phyloP scores from a whole-genome alignment of 2,888 invertebrate genomes.

The Homarus gammarus region DNA sequence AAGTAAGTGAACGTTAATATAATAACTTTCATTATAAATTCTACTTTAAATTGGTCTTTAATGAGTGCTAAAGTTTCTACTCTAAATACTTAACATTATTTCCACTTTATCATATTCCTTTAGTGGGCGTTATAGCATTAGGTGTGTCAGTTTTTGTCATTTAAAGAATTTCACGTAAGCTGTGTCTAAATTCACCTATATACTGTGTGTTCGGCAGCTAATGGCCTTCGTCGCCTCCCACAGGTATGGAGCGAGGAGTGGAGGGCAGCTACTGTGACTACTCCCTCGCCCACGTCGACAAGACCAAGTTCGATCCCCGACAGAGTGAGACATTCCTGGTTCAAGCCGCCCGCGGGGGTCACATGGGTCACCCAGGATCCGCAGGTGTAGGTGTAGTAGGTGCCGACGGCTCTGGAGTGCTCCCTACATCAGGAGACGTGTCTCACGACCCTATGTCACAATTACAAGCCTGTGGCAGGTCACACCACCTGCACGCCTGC shows the following conservation, averaged over 20 bases:
- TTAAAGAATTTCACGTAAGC: no score
- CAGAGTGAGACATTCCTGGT: constrained; percentile 58
- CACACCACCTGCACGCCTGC: constrained; percentile 68
- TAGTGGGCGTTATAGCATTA: no score
- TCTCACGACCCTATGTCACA: constrained; percentile 70
- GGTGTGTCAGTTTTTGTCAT: no score
- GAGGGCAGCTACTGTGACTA: constrained; percentile 62
- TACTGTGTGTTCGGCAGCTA: no score
- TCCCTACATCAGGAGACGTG: constrained; percentile 36
- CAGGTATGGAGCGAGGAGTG: constrained; percentile 58
- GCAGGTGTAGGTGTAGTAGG: constrained; percentile 7
- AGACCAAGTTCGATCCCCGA: constrained; percentile 50
- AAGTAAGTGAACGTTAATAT: no score
- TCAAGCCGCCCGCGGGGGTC: constrained; percentile 30
- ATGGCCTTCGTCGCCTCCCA: neutral
- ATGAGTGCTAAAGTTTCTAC: no score
- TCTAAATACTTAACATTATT: no score
- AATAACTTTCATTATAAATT: no score
- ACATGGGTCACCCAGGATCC: constrained; percentile 1
- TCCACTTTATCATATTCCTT: no score
- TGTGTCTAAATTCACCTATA: no score
- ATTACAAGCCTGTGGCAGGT: constrained; percentile 66
- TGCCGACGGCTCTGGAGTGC: constrained; percentile 16
- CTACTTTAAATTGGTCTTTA: no score
- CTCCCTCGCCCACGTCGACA: constrained; percentile 57